A percentile compares a stretch with the other conserved stretches of the same genome.
These are phyloP conservation scores for Zaprionus obscuricornis DNA, from an alignment of 2,888 invertebrate species.

Conservation along the genomic window DNA sequence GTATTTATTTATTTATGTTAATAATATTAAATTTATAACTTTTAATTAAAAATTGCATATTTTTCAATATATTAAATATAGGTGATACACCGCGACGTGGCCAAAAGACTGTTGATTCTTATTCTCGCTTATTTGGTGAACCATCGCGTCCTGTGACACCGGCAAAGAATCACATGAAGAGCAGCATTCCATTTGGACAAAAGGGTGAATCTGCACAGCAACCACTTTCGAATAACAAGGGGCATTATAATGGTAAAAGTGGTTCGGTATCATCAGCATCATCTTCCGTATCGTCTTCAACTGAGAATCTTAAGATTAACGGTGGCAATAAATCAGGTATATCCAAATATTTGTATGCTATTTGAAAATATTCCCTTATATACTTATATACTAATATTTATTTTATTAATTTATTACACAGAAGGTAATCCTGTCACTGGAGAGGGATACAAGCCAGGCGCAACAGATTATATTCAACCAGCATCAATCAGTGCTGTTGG, in stretches of 20 bases:
- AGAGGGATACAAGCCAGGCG: conserved; percentile 84
- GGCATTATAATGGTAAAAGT: conserved; percentile 80
- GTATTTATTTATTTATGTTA: too few species aligned
- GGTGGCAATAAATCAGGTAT: conserved; percentile 81
- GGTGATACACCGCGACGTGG: conserved; percentile 82
- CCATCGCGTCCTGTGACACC: conserved; percentile 84
- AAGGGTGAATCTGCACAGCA: conserved; percentile 77
- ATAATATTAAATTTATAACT: too few species aligned
- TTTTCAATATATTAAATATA: conserved; percentile 41
- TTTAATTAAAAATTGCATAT: too few species aligned
- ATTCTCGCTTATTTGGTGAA: conserved; percentile 85
- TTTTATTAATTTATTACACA: conserved; percentile 48
- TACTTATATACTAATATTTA: background rate
- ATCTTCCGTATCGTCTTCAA: conserved; percentile 82
- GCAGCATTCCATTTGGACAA: conserved; percentile 85
- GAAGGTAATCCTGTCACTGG: conserved; percentile 86
- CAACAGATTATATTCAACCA: conserved; percentile 78
- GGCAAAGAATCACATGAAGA: conserved; percentile 85
- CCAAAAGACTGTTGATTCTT: conserved; percentile 84
- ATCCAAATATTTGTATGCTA: too few species aligned
- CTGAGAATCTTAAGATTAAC: conserved; percentile 82
- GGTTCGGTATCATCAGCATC: conserved; percentile 81
- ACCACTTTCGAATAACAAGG: conserved; percentile 76
- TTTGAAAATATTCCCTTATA: background rate
- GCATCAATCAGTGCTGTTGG: conserved; percentile 79